Evolutionary conservation across 2,113 vertebrate genomes (phyloP).

Genomic region (Pangasianodon hypophthalmus): DNA sequence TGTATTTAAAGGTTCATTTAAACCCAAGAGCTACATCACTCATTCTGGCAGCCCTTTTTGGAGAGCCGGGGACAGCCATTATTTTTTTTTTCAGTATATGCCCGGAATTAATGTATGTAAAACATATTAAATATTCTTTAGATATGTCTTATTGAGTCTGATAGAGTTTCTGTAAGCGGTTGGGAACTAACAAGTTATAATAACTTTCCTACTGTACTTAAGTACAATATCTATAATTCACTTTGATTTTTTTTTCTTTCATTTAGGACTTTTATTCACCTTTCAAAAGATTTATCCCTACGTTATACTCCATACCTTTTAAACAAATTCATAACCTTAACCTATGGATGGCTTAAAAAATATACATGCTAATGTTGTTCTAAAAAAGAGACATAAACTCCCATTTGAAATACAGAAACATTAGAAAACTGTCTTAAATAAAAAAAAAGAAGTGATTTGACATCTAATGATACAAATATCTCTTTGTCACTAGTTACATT

Average conservation of each 20-base stretch:
- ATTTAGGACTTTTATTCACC: background rate
- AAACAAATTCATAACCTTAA: background rate
- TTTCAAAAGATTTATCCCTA: background rate
- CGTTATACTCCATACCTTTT: background rate
- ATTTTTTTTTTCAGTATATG: too few relatives aligned
- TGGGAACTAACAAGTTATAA: background rate
- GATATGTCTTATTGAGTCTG: background rate
- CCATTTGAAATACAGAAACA: background rate
- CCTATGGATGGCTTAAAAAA: background rate
- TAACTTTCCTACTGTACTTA: background rate
- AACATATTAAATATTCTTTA: background rate
- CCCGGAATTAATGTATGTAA: background rate
- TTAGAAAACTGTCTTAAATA: background rate
- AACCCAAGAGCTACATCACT: background rate
- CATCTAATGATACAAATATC: background rate
- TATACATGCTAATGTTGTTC: background rate
- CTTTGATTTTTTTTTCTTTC: background rate
- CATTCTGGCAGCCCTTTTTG: background rate
- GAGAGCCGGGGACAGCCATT: background rate
- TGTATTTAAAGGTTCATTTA: constrained; percentile 6
- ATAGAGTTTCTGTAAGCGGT: background rate
- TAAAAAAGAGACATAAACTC: background rate
- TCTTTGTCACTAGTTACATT: background rate
- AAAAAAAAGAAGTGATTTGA: background rate
- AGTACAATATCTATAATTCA: background rate